A percentile compares a stretch with the other conserved stretches of the same genome.
Conservation (phyloP, 2,113 vertebrate species). For the Melospiza melodia region DNA sequence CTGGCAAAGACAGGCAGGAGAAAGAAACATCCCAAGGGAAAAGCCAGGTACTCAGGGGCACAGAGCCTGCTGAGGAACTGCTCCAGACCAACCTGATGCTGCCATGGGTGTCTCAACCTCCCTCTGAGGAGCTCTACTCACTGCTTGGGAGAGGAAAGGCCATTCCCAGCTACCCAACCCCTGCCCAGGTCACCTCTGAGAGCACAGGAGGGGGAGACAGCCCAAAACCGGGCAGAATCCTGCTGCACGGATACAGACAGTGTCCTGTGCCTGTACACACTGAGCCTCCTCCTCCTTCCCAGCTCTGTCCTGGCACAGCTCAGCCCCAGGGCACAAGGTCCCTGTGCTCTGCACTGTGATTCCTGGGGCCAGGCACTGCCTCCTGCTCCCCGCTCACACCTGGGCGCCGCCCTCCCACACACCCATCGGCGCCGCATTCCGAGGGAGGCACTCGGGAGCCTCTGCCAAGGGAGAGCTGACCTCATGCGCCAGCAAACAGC, state of each 20-base stretch:
- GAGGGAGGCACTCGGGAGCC: neutral
- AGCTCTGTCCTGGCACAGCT: neutral
- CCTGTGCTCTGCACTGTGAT: neutral
- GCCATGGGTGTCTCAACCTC: neutral
- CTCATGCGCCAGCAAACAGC: neutral
- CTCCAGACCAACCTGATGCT: neutral
- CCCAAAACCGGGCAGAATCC: neutral
- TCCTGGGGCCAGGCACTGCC: neutral
- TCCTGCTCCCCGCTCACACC: neutral
- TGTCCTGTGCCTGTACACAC: fast-evolving
- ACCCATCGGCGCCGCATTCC: neutral
- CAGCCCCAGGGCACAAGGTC: neutral
- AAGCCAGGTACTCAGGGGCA: neutral
- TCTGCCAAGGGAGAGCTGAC: neutral
- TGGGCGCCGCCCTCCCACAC: neutral
- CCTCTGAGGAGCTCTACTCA: neutral
- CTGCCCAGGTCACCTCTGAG: neutral
- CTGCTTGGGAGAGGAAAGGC: neutral
- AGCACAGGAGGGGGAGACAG: neutral
- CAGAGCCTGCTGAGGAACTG: neutral
- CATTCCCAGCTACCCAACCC: neutral
- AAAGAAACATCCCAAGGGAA: neutral
- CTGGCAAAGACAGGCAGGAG: neutral
- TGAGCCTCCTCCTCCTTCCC: neutral
- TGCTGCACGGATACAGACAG: too few relatives aligned